phyloP scores from a whole-genome alignment of 2,888 invertebrate genomes.

The Metallyticus violacea region DNA sequence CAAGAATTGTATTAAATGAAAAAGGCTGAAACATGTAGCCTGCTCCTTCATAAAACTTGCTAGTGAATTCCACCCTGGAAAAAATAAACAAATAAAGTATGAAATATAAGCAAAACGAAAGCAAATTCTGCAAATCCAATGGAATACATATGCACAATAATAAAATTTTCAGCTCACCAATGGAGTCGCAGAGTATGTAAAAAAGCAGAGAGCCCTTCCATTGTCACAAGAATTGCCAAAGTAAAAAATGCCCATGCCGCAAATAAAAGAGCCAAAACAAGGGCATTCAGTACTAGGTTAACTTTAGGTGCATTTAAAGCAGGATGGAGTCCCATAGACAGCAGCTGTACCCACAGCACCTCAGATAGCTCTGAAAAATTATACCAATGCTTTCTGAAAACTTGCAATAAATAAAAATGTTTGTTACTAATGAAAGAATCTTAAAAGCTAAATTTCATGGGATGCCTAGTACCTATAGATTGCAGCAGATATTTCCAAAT shows the following conservation, averaged over 20 bases:
- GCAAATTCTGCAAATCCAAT: not conserved
- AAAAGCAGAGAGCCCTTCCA: conserved; percentile 62
- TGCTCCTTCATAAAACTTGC: conserved; percentile 67
- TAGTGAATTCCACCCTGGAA: conserved; percentile 71
- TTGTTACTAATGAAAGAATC: too few relatives aligned
- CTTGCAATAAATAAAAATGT: too few relatives aligned
- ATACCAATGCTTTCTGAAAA: too few relatives aligned
- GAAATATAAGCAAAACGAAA: not conserved
- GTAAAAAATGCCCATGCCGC: conserved; percentile 54
- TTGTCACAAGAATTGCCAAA: conserved; percentile 55
- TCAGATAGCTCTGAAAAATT: conserved; percentile 54
- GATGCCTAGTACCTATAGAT: too few relatives aligned
- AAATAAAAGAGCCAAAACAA: conserved; percentile 50
- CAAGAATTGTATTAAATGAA: conserved; percentile 58
- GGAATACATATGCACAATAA: not conserved
- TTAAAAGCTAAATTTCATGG: too few relatives aligned
- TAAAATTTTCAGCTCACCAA: conserved; percentile 46
- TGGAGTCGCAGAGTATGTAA: conserved; percentile 59
- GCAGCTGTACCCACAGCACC: conserved; percentile 54
- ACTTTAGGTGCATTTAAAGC: not conserved
- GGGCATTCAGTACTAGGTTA: conserved; percentile 36
- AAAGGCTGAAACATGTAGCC: conserved; percentile 67
- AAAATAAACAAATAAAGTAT: not conserved
- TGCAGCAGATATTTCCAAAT: too few relatives aligned
- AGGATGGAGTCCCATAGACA: conserved; percentile 46